Percentiles rank a stretch among this genome's conserved stretches.
Evolutionary conservation across 2,888 invertebrate species (phyloP).

Genomic region (Falcaria lacertinaria): DNA sequence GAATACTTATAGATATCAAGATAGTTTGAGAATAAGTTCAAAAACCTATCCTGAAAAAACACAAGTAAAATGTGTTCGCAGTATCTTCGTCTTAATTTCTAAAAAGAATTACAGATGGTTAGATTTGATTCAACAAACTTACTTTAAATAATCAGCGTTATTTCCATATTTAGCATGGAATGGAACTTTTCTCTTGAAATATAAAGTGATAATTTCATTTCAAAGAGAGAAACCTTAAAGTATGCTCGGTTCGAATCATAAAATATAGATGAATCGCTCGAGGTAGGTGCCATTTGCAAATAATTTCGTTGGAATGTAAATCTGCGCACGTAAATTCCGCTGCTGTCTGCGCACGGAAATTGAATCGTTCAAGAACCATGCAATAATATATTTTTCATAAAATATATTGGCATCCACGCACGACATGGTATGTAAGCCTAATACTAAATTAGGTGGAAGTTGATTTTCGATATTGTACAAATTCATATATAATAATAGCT

Average conservation of each 20-base stretch:
- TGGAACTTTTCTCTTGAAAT: constrained; percentile 25
- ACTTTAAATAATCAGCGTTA: constrained; percentile 11
- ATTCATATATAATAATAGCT: not conserved
- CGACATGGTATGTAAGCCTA: too few species aligned
- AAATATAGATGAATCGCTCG: constrained; percentile 63
- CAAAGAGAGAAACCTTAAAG: constrained; percentile 37
- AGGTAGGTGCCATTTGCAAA: constrained; percentile 69
- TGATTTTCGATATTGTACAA: too few species aligned
- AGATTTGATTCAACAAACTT: constrained; percentile 16
- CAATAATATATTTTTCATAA: constrained; percentile 65
- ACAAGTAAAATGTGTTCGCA: too few species aligned
- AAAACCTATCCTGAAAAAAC: too few species aligned
- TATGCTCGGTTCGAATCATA: constrained; percentile 47
- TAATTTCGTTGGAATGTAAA: constrained; percentile 75
- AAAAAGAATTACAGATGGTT: not conserved
- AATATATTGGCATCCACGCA: constrained; percentile 33
- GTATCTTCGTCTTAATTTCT: not conserved
- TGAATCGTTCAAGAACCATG: constrained; percentile 73
- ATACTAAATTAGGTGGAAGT: too few species aligned
- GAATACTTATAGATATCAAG: too few species aligned
- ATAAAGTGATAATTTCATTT: constrained; percentile 30
- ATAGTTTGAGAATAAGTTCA: too few species aligned
- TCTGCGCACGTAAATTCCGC: constrained; percentile 74
- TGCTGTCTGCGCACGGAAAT: constrained; percentile 76
- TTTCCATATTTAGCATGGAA: constrained; percentile 27